phyloP scores from a whole-genome alignment of 92 coral and sea anemone species.

The Actinernus sp. region DNA sequence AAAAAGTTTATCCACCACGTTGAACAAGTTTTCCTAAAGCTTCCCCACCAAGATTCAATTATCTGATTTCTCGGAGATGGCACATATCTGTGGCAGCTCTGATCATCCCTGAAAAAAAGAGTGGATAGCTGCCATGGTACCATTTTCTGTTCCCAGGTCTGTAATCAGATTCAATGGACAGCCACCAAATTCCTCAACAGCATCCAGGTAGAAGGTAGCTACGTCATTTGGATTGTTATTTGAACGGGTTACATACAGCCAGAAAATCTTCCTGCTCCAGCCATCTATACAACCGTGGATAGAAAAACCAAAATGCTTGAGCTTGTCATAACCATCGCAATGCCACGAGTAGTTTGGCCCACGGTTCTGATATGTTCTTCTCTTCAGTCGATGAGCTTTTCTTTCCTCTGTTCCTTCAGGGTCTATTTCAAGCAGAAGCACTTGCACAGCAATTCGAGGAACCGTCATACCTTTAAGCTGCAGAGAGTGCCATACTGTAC shows the following conservation, averaged over 20 bases:
- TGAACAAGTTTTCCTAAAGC: slow-evolving; percentile 28
- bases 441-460: slow-evolving; percentile 18
- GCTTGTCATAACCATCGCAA: slow-evolving; percentile 17
- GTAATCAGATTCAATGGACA: slow-evolving; percentile 67
- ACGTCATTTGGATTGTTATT: slow-evolving; percentile 58
- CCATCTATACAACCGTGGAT: slow-evolving; percentile 20
- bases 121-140: slow-evolving; percentile 61
- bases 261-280: slow-evolving; percentile 55
- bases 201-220: slow-evolving; percentile 54
- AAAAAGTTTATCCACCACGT: slow-evolving; percentile 57
- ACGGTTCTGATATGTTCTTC: slow-evolving; percentile 6
- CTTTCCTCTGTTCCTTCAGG: slow-evolving; percentile 9
- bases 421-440: slow-evolving; percentile 16
- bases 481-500: slow-evolving; percentile 10
- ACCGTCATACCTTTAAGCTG: slow-evolving; percentile 19
- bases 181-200: slow-evolving; percentile 67
- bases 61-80: slow-evolving; percentile 52
- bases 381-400: slow-evolving; percentile 10
- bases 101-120: slow-evolving; percentile 63
- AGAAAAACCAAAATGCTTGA: slow-evolving; percentile 3
- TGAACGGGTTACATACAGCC: no score
- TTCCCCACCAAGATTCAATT: slow-evolving; percentile 56
- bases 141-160: slow-evolving; percentile 73
- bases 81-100: slow-evolving; percentile 46
- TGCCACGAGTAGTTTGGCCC: slow-evolving; percentile 23